These are phyloP conservation scores for Amyelois transitella DNA, from an alignment of 1,140 invertebrate species.

Conservation along the genomic window DNA sequence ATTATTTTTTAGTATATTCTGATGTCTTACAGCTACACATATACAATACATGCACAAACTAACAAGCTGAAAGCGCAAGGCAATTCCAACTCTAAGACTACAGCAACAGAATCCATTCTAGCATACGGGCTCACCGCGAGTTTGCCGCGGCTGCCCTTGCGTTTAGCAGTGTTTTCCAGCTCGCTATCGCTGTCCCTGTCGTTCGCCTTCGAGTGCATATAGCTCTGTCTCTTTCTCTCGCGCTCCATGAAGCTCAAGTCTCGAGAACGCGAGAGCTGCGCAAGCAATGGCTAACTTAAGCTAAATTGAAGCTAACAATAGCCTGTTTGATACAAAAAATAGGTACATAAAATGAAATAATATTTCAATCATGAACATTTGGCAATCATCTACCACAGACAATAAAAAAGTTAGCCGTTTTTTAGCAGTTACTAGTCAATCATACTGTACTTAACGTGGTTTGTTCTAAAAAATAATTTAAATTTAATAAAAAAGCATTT, in stretches of 20 bases:
- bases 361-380: background rate
- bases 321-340: no score
- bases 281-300: constrained; percentile 42
- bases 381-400: no score
- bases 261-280: constrained; percentile 61
- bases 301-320: constrained; percentile 17
- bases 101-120: constrained; percentile 19
- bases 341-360: background rate
- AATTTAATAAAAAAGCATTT: no score
- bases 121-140: constrained; percentile 66
- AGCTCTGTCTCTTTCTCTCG: constrained; percentile 65
- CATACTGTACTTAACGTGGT: no score
- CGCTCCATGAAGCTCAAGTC: constrained; percentile 66
- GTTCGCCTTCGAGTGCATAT: constrained; percentile 65
- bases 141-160: constrained; percentile 71
- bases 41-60: background rate
- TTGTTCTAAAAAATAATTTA: no score
- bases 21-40: no score
- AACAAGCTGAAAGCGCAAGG: constrained; percentile 1
- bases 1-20: no score
- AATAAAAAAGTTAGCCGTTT: no score
- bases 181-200: constrained; percentile 75
- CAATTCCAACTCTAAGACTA: constrained; percentile 24
- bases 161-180: constrained; percentile 75
- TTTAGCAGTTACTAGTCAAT: no score